phyloP scores from a whole-genome alignment of 2,888 invertebrate species.

The Caenorhabditis japonica region DNA sequence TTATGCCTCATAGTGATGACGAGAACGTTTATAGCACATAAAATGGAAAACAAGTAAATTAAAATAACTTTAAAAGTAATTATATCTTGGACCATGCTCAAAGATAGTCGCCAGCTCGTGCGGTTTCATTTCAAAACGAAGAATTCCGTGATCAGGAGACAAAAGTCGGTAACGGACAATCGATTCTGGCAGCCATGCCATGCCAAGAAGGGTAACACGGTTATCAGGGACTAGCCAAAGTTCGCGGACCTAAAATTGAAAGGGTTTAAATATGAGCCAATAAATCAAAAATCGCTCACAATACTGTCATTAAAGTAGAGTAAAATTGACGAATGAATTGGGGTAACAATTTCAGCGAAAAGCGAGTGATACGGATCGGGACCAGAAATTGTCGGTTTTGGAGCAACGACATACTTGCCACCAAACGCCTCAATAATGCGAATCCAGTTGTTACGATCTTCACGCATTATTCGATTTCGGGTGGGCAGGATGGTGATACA shows the following conservation, averaged over 20 bases:
- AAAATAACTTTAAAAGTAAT: no score
- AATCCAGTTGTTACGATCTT: slow-evolving; percentile 1
- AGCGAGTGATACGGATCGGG: not conserved
- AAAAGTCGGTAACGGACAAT: slow-evolving; percentile 6
- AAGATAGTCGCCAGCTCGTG: no score
- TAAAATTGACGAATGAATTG: not conserved
- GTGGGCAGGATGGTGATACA: slow-evolving; percentile 7
- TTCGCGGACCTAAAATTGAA: slow-evolving; percentile 1
- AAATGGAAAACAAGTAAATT: no score
- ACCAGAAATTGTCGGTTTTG: not conserved
- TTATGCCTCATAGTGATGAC: no score
- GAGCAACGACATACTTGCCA: not conserved
- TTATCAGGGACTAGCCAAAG: not conserved
- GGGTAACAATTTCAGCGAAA: not conserved
- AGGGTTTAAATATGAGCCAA: not conserved
- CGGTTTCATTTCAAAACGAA: no score
- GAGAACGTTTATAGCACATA: no score
- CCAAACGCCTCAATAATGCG: slow-evolving; percentile 11
- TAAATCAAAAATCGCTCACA: not conserved
- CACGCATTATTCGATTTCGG: not conserved
- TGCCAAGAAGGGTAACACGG: slow-evolving; percentile 1
- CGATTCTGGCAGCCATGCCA: slow-evolving; percentile 11
- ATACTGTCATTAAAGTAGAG: slow-evolving; percentile 11
- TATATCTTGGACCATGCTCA: no score
- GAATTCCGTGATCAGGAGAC: not conserved